Evolutionary conservation across 1,140 invertebrate species (phyloP).

Genomic region (Listronotus bonariensis): DNA sequence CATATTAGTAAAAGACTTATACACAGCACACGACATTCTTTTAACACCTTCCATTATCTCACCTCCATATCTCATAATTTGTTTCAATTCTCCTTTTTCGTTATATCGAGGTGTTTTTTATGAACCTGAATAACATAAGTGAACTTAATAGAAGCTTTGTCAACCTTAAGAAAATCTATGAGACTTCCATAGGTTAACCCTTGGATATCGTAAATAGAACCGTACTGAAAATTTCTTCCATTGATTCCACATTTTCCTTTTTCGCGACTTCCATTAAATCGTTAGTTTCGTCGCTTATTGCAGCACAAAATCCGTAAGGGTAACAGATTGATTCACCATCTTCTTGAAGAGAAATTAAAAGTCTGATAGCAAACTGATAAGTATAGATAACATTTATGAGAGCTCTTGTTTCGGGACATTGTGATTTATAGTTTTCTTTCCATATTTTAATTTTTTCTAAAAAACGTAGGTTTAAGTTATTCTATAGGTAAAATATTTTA

Average conservation of each 20-base stretch:
- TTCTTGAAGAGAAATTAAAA: conserved; percentile 38
- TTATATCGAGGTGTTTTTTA: conserved; percentile 12
- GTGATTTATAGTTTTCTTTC: conserved; percentile 34
- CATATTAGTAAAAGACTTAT: conserved; percentile 24
- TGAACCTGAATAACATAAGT: conserved; percentile 31
- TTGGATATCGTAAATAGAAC: conserved; percentile 21
- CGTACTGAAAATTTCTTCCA: conserved; percentile 24
- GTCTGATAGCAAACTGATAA: conserved; percentile 27
- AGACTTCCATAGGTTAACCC: conserved; percentile 36
- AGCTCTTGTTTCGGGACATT: conserved; percentile 22
- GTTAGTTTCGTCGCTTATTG: conserved; percentile 9
- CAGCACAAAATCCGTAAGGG: conserved; percentile 31
- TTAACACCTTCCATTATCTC: conserved; percentile 33
- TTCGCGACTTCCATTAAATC: conserved; percentile 29
- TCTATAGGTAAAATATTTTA: too few relatives aligned
- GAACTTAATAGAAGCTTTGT: conserved; percentile 27
- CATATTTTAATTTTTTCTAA: conserved; percentile 34
- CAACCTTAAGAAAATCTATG: conserved; percentile 34
- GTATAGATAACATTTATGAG: conserved; percentile 15
- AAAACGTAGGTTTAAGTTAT: background rate
- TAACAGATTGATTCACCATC: conserved; percentile 32
- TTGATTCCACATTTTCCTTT: conserved; percentile 21
- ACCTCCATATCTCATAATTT: conserved; percentile 29
- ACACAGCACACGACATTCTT: conserved; percentile 28
- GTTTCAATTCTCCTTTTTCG: conserved; percentile 16